phyloP scores from a whole-genome alignment of 2,797 vertebrate genomes.

The Rhinatrema bivittatum region DNA sequence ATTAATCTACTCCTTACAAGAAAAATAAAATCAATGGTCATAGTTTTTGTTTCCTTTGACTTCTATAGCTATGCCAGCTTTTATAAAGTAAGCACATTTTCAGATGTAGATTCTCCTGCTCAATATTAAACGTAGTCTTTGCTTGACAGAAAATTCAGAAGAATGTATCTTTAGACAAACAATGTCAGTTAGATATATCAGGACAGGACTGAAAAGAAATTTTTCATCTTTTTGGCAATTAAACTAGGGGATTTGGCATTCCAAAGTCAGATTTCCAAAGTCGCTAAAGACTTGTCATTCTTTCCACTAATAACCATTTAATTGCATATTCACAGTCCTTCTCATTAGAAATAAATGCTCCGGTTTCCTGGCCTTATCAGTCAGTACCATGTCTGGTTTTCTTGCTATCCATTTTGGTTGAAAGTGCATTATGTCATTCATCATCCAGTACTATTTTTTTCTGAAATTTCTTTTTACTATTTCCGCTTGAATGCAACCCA shows the following conservation, averaged over 20 bases:
- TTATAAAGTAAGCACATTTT: not conserved
- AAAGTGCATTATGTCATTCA: no score
- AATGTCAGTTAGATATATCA: conserved; percentile 17
- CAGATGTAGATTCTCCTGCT: conserved; percentile 7
- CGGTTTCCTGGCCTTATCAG: no score
- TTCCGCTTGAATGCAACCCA: no score
- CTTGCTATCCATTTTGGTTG: no score
- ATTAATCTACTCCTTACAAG: no score
- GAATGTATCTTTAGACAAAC: conserved; percentile 14
- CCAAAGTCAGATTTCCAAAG: conserved; percentile 3
- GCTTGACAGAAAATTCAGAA: conserved; percentile 1
- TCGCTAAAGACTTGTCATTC: not conserved
- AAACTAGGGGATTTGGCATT: conserved; percentile 17
- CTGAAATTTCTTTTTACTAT: no score
- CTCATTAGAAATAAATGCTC: not conserved
- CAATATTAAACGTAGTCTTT: conserved; percentile 17
- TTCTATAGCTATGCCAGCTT: no score
- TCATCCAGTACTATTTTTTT: no score
- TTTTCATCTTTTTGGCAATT: not conserved
- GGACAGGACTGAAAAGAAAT: not conserved
- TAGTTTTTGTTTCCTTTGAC: no score
- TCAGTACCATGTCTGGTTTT: not conserved
- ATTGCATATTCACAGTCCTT: not conserved
- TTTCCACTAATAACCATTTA: not conserved
- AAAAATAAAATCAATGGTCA: no score